A percentile compares a stretch with the other conserved stretches of the same genome.
Conservation (phyloP, 2,113 vertebrate genomes). For the Mohoua ochrocephala region DNA sequence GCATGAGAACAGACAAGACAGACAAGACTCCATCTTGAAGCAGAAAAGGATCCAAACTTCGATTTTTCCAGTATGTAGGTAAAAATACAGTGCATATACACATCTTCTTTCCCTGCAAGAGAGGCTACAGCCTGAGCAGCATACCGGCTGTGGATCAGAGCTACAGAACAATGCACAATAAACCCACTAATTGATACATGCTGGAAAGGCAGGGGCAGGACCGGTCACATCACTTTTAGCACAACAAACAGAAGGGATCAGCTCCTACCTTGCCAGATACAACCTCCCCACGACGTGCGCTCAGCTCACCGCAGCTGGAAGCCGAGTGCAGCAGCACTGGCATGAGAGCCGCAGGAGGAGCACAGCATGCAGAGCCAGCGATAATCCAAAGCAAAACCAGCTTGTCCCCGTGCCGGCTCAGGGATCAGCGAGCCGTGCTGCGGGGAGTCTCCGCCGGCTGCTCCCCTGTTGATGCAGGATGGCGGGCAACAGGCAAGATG, state of each 20-base stretch:
- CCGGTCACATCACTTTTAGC: not conserved
- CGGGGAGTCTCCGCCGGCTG: not conserved
- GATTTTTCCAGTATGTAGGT: not conserved
- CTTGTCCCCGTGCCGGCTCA: not conserved
- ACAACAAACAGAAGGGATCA: not conserved
- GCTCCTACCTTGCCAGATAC: conserved; percentile 24
- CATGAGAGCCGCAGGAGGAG: not conserved
- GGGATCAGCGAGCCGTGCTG: not conserved
- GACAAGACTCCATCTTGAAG: not conserved
- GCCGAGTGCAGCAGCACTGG: not conserved
- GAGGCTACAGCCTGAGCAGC: not conserved
- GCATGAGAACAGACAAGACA: not conserved
- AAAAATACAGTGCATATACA: not conserved
- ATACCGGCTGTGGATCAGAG: not conserved
- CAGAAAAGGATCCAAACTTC: not conserved
- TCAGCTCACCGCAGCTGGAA: not conserved
- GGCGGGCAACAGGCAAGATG: not conserved
- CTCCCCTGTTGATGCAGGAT: not conserved
- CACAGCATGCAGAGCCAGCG: not conserved
- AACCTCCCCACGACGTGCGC: not conserved
- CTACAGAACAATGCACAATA: not conserved
- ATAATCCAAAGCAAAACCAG: conserved; percentile 10
- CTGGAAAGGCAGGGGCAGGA: not conserved
- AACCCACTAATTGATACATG: not conserved
- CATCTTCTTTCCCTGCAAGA: not conserved